Evolutionary conservation across 2,113 vertebrate species (phyloP), one percentile per base, ranked within the genome.

Genomic region (Theristicus caerulescens): DNA sequence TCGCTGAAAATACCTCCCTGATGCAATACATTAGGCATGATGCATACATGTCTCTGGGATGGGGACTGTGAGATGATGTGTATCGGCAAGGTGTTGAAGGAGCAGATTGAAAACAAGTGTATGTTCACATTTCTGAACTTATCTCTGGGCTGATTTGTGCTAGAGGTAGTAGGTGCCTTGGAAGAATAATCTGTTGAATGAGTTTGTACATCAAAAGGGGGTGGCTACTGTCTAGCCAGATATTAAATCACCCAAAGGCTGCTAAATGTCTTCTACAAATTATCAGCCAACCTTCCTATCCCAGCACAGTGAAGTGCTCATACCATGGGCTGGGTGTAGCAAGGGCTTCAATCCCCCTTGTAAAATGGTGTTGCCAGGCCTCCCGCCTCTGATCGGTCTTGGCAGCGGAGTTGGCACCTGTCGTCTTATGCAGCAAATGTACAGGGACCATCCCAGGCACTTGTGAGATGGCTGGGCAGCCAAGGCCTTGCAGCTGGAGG

Each of bases 381-480:
- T 70, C 8, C 18, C 11, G 54, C n/a, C 13, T 22, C 24, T 51
- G 42, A 16, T 17, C 2, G 1, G 18, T 29, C 32, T 77, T 27
- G 55, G 24, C 70, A 70, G 29, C 2, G 1, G 74, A 65, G 44
- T 25, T 88, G 65, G 36, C 34, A 13, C 25, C 40, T 74, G 61
- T 42, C 15, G 2, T 47, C 11, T 49, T 22, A 3, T 0, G 1
- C 40, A 85, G 55, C 25, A 55, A n/a, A 51, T 21, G 38, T 32
- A 10, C 9, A 5, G 64, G 19, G 21, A 40, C 44, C 0, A 0
- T 55, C 32, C 47, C 42, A 26, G 31, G 38, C 10, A 5, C 16
- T 59, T 10, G 31, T 18, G 42, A 16, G 47, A 8, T 24, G 34
- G 7, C 20, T 0, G 0, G 11, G 57, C 49, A 57, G 65, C 40